Conservation (phyloP, 2,888 invertebrate species). For the Epirrhoe tristata region DNA sequence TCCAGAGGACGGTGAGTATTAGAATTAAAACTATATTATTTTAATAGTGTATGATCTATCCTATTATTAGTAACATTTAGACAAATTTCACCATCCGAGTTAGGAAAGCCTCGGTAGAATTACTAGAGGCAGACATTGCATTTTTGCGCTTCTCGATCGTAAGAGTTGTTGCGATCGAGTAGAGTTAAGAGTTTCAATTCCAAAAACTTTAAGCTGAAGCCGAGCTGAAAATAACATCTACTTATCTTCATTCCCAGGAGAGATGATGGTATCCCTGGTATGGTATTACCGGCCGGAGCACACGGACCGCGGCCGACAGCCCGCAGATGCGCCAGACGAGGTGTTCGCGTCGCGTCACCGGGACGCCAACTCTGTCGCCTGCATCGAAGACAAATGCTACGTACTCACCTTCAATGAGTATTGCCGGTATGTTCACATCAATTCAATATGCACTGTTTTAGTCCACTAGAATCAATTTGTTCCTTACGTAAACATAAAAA, state of each 20-base stretch:
- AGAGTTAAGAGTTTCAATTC: too few relatives aligned
- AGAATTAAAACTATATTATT: too few relatives aligned
- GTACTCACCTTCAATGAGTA: constrained; percentile 98
- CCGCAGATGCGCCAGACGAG: constrained; percentile 94
- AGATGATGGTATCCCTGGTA: constrained; percentile 98
- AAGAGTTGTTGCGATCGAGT: too few relatives aligned
- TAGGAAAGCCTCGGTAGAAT: too few relatives aligned
- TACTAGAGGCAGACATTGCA: too few relatives aligned
- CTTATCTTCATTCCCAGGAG: constrained; percentile 88
- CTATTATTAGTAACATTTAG: too few relatives aligned
- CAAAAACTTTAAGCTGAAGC: background rate
- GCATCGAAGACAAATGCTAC: constrained; percentile 99
- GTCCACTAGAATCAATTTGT: too few relatives aligned
- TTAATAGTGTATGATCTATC: too few relatives aligned
- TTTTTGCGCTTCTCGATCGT: too few relatives aligned
- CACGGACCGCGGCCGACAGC: constrained; percentile 94
- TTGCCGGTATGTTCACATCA: constrained; percentile 89
- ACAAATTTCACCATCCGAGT: too few relatives aligned
- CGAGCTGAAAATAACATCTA: background rate
- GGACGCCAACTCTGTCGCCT: constrained; percentile 98
- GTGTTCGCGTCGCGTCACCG: constrained; percentile 98
- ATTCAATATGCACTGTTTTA: background rate
- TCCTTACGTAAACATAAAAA: too few relatives aligned
- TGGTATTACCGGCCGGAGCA: constrained; percentile 99
- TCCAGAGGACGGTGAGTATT: constrained; percentile 92